These are phyloP conservation scores for Vombatus ursinus DNA, from an alignment of 2,113 vertebrate genomes.

Conservation along the genomic window DNA sequence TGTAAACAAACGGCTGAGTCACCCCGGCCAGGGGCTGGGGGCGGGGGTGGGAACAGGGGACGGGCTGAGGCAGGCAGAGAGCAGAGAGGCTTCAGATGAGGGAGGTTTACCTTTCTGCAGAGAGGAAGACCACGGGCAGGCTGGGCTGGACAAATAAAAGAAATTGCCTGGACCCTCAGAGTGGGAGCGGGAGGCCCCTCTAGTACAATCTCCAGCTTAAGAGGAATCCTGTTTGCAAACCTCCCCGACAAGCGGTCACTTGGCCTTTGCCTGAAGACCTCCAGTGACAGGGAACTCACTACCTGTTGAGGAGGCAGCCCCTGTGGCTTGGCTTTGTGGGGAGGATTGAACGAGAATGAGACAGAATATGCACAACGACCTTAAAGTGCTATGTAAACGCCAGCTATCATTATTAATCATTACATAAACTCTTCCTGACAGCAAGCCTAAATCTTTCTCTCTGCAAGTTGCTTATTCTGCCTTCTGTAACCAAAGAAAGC, in stretches of 20 bases:
- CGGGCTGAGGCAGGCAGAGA: neutral
- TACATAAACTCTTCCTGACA: neutral
- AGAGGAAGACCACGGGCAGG: neutral
- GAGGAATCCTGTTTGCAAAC: neutral
- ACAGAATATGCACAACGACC: neutral
- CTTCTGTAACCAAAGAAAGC: neutral
- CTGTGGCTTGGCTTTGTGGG: neutral
- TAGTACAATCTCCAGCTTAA: neutral
- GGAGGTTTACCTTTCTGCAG: neutral
- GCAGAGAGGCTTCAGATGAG: neutral
- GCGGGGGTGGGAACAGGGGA: neutral
- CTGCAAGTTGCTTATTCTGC: neutral
- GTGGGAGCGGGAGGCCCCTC: neutral
- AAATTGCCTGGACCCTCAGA: neutral
- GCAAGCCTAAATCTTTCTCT: neutral
- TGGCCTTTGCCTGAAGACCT: neutral
- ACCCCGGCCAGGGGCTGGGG: conserved; percentile 15
- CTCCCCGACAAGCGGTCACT: neutral
- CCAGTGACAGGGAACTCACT: neutral
- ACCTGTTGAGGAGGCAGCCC: neutral
- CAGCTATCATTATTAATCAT: neutral
- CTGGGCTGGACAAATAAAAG: neutral
- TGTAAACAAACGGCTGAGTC: conserved; percentile 62
- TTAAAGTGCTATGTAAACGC: neutral
- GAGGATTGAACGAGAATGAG: neutral